Percentiles rank a stretch among this genome's conserved stretches.
Evolutionary conservation across 2,113 vertebrate species (phyloP).

Genomic region (Ahaetulla prasina): DNA sequence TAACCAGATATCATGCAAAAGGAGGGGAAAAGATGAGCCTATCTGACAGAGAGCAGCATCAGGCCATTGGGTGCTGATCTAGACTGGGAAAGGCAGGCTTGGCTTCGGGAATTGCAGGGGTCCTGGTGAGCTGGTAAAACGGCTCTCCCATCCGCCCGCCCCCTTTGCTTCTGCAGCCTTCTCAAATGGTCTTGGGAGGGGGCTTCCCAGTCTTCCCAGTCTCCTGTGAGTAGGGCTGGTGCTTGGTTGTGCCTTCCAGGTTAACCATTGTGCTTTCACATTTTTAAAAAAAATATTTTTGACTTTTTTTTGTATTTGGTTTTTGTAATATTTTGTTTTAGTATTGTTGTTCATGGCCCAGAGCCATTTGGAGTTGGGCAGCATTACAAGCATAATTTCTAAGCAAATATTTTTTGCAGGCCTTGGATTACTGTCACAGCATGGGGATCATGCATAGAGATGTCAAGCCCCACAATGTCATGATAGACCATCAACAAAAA

Average conservation of each 20-base stretch:
- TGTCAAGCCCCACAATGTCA: conserved; percentile 98
- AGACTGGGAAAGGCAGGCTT: not conserved
- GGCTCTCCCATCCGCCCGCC: too few species aligned
- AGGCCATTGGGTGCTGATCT: not conserved
- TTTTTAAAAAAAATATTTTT: not conserved
- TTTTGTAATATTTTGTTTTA: not conserved
- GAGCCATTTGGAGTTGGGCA: not conserved
- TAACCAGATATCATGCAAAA: not conserved
- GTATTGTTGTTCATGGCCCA: not conserved
- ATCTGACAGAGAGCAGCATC: too few species aligned
- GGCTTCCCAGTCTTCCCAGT: not conserved
- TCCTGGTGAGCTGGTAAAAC: not conserved
- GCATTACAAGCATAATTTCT: not conserved
- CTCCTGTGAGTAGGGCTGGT: not conserved
- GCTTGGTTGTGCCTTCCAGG: not conserved
- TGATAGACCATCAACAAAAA: conserved; percentile 98
- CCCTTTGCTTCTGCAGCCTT: too few species aligned
- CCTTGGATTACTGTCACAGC: conserved; percentile 99
- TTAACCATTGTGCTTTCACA: not conserved
- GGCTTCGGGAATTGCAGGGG: not conserved
- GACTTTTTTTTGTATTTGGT: not conserved
- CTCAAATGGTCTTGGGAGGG: not conserved
- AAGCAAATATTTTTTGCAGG: conserved; percentile 70
- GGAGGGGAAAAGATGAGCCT: not conserved
- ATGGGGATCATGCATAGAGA: conserved; percentile 99